Base-by-base conservation (phyloP, 1,140 invertebrate genomes). In the Scaptomyza pallida region DNA sequence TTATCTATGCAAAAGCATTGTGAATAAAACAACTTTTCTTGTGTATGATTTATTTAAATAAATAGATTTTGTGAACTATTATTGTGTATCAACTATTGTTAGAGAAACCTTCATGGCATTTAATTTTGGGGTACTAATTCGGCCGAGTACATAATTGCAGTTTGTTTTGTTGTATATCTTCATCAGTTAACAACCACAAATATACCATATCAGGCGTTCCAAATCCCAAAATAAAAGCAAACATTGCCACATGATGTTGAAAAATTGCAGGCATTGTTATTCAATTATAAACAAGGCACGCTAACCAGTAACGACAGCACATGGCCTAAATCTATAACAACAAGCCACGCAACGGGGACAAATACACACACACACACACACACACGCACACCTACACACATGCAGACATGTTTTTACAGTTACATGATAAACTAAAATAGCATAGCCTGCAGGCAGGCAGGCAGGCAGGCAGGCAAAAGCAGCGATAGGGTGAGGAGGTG, bases 401-500 rank as follows among this genome's bases (percentile, higher is more conserved):
- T 13, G 37, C 30, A 55, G 77, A 43, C 67, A 63, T 88, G 82
- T 86, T 86, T 86, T 88, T 88, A 88, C 78, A 88, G 78, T 88
- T 81, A 67, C 82, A 81, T 61, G 71, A 88, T 73, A 81, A 86
- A 88, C 78, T 75, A 72, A 68, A 77, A 59, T 59, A 75, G 59
- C 67, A 45, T 40, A 16, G 21, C 40, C 40, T 40, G 17, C 45
- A 13, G 26, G n/a, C n/a, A 21, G 19, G 26, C 16, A 33, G 45
- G 30, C 12, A 30, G 40, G 15, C 3, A 41, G 40, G 35, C 40
- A 33, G 16, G 12, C 33, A n/a, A 3, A n/a, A 3, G n/a, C n/a
- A n/a, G n/a, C n/a, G n/a, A n/a, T n/a, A n/a, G n/a, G n/a, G n/a
- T n/a, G n/a, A n/a, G n/a, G 13, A 15, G 52, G 44, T 26, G 21